Evolutionary conservation across 2,888 invertebrate species (phyloP).

Genomic region (Selenia dentaria): DNA sequence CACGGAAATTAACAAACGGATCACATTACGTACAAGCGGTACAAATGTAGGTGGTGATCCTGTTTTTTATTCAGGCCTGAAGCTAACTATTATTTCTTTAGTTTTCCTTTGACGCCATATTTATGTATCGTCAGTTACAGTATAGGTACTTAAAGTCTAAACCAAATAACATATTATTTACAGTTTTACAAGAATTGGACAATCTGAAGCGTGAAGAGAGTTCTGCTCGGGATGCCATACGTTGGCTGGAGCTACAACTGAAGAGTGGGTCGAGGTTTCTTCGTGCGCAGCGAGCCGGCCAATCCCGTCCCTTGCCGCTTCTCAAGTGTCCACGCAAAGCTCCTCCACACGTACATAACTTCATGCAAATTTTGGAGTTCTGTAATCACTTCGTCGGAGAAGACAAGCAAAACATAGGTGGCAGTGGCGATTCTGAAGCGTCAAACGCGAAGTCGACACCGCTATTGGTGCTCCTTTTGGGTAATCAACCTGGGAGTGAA

Average conservation of each 20-base stretch:
- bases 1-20: too few species aligned
- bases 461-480: slow-evolving; percentile 92
- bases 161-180: slow-evolving; percentile 33
- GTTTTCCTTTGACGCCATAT: too few species aligned
- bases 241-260: slow-evolving; percentile 96
- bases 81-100: too few species aligned
- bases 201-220: slow-evolving; percentile 93
- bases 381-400: slow-evolving; percentile 89
- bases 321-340: slow-evolving; percentile 73
- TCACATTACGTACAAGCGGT: too few species aligned
- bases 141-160: too few species aligned
- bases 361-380: slow-evolving; percentile 93
- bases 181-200: slow-evolving; percentile 95
- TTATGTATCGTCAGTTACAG: too few species aligned
- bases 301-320: slow-evolving; percentile 88
- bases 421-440: slow-evolving; percentile 65
- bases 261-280: slow-evolving; percentile 94
- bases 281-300: slow-evolving; percentile 93
- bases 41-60: too few species aligned
- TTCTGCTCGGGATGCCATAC: slow-evolving; percentile 95
- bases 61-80: too few species aligned
- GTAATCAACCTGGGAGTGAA: slow-evolving; percentile 70
- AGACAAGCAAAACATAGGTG: slow-evolving; percentile 62
- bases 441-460: slow-evolving; percentile 67
- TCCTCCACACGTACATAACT: slow-evolving; percentile 84